These are phyloP conservation scores for Drosophila nasuta DNA, from an alignment of 1,140 invertebrate species.

Conservation along the genomic window DNA sequence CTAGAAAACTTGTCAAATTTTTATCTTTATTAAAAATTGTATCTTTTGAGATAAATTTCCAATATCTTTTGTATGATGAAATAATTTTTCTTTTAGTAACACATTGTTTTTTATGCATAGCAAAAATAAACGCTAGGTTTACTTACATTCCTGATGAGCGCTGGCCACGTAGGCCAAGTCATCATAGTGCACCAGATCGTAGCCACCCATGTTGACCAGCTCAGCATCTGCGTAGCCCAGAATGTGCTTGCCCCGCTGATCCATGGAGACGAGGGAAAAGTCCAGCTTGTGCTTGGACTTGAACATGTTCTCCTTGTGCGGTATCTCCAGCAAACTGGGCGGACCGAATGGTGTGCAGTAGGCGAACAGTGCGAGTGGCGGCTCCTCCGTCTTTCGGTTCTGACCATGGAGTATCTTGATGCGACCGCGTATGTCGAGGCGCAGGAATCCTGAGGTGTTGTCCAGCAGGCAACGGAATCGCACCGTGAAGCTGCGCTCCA, in stretches of 20 bases:
- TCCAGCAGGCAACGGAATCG: slow-evolving; percentile 99
- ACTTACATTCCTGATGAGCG: slow-evolving; percentile 99
- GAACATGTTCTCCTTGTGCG: slow-evolving; percentile 98
- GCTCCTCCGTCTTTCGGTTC: slow-evolving; percentile 96
- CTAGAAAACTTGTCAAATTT: too few species aligned
- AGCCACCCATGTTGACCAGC: slow-evolving; percentile 95
- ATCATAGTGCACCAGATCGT: slow-evolving; percentile 98
- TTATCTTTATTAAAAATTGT: too few species aligned
- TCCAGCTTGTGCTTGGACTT: slow-evolving; percentile 99
- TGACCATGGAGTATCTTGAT: slow-evolving; percentile 98
- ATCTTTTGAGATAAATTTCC: too few species aligned
- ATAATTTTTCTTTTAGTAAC: too few species aligned
- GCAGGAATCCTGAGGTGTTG: slow-evolving; percentile 99
- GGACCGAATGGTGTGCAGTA: slow-evolving; percentile 99
- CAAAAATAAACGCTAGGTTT: too few species aligned
- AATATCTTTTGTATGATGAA: too few species aligned
- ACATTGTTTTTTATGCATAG: too few species aligned
- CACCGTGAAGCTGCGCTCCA: slow-evolving; percentile 98
- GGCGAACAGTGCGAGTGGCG: slow-evolving; percentile 96
- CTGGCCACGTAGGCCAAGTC: slow-evolving; percentile 99
- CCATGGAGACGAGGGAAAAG: slow-evolving; percentile 97
- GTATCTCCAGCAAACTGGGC: slow-evolving; percentile 94
- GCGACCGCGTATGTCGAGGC: slow-evolving; percentile 97
- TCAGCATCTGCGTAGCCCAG: slow-evolving; percentile 97
- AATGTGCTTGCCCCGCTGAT: slow-evolving; percentile 97